phyloP scores from a whole-genome alignment of 2,113 vertebrate genomes.

The Ranitomeya imitator region DNA sequence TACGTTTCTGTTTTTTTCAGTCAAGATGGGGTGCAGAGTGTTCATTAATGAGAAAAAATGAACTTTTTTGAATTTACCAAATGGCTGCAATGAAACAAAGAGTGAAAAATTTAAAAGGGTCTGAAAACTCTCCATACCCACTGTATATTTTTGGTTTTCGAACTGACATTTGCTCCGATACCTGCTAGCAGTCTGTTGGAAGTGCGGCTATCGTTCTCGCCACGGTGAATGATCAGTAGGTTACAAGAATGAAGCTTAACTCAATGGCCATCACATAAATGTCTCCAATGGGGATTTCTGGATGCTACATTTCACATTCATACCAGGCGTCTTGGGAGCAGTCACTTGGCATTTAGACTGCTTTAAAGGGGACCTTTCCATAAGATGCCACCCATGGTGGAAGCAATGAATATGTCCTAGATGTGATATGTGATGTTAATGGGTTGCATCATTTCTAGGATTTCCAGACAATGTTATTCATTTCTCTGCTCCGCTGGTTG shows the following conservation, averaged over 20 bases:
- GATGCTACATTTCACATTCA: neutral
- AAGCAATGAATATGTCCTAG: neutral
- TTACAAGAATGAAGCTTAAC: constrained; percentile 22
- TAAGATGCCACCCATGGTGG: no score
- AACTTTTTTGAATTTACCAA: no score
- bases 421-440: neutral
- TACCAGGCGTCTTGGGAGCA: neutral
- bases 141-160: no score
- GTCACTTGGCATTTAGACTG: constrained; percentile 29
- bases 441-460: neutral
- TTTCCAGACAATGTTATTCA: neutral
- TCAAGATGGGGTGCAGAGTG: no score
- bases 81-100: no score
- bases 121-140: no score
- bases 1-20: no score
- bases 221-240: constrained; percentile 53
- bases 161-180: constrained; percentile 23
- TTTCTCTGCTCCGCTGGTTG: neutral
- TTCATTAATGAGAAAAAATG: no score
- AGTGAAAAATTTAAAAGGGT: no score
- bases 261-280: constrained; percentile 8
- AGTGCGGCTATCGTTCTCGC: constrained; percentile 49
- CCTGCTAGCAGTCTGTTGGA: constrained; percentile 62
- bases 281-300: neutral
- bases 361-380: neutral